Evolutionary conservation across 2,888 invertebrate species (phyloP).

Genomic region (Peribatodes rhomboidaria): DNA sequence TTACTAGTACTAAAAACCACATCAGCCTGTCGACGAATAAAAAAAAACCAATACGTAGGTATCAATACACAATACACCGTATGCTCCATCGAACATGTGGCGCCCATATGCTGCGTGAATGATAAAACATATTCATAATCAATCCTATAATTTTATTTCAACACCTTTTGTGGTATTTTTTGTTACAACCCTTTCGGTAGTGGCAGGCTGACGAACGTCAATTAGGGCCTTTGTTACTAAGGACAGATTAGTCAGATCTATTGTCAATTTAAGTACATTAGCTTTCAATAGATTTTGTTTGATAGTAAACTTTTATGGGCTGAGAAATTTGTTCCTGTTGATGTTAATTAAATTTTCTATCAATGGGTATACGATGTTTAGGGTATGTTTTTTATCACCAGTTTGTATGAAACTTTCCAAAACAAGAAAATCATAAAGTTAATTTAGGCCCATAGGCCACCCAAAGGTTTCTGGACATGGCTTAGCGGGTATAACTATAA

Average conservation of each 20-base stretch:
- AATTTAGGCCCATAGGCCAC: no score
- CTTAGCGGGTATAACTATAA: no score
- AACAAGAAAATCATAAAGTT: no score
- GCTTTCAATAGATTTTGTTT: slow-evolving; percentile 39
- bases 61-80: slow-evolving; percentile 63
- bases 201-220: slow-evolving; percentile 64
- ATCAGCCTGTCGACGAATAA: slow-evolving; percentile 27
- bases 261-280: slow-evolving; percentile 30
- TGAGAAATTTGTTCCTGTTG: slow-evolving; percentile 27
- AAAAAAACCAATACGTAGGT: slow-evolving; percentile 56
- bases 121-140: slow-evolving; percentile 63
- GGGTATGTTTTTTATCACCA: not conserved
- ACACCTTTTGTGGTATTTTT: slow-evolving; percentile 71
- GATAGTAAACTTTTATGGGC: not conserved
- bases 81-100: slow-evolving; percentile 77
- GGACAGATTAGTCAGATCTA: slow-evolving; percentile 58
- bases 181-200: slow-evolving; percentile 72
- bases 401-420: not conserved
- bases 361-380: not conserved
- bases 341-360: slow-evolving; percentile 23
- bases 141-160: slow-evolving; percentile 72
- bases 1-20: not conserved
- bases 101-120: slow-evolving; percentile 72
- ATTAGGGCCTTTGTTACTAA: slow-evolving; percentile 65
- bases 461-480: no score